Conservation (phyloP, 2,888 invertebrate species). For the Leucozona laternaria region DNA sequence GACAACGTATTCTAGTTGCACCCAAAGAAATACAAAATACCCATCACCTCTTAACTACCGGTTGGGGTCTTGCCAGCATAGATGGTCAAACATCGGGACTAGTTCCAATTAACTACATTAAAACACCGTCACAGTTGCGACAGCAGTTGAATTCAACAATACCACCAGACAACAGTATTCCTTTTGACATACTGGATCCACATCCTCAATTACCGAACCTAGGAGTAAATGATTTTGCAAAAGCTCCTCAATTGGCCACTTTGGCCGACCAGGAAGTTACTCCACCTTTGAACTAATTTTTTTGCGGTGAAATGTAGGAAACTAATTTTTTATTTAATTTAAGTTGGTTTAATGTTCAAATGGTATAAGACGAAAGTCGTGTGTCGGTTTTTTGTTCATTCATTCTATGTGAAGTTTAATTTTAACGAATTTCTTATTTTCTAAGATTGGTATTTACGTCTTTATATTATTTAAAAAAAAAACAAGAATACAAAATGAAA, state of each 20-base stretch:
- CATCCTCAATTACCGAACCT: conserved; percentile 45
- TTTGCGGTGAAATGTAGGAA: background rate
- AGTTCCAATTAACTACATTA: conserved; percentile 87
- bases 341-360: conserved; percentile 14
- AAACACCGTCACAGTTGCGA: conserved; percentile 80
- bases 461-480: conserved; percentile 7
- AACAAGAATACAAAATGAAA: background rate
- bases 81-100: conserved; percentile 86
- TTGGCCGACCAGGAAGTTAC: conserved; percentile 1
- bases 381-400: conserved; percentile 6
- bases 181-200: conserved; percentile 15
- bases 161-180: conserved; percentile 47
- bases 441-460: conserved; percentile 29
- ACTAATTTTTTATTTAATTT: background rate
- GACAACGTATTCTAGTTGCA: conserved; percentile 92
- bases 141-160: conserved; percentile 58
- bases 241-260: conserved; percentile 29
- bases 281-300: background rate
- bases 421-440: conserved; percentile 37
- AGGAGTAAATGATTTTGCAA: conserved; percentile 50
- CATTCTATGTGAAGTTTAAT: background rate
- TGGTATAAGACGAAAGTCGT: background rate
- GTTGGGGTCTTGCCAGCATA: conserved; percentile 88
- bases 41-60: conserved; percentile 86
- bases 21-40: conserved; percentile 92